These are phyloP conservation scores for Mastomys natalensis DNA, from an alignment of 2,113 vertebrate species.

Conservation along the genomic window DNA sequence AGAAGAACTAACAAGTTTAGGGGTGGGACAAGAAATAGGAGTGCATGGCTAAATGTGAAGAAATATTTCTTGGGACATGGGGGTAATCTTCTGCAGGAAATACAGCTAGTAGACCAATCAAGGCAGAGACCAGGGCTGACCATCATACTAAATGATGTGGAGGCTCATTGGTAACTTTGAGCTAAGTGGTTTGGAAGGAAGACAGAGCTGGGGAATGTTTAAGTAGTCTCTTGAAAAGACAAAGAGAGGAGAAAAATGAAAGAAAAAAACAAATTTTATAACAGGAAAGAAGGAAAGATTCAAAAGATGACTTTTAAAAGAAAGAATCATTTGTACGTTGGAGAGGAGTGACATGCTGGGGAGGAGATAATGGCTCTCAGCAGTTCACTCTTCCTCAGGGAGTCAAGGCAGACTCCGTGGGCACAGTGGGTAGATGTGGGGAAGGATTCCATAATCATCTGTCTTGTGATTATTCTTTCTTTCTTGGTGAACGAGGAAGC, in stretches of 20 bases:
- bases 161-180: not conserved
- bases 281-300: conserved; percentile 26
- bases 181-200: conserved; percentile 11
- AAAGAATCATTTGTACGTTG: not conserved
- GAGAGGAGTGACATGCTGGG: not conserved
- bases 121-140: not conserved
- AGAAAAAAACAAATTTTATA: not conserved
- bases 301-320: conserved; percentile 24
- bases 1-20: not conserved
- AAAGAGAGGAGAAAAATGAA: conserved; percentile 1
- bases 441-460: not conserved
- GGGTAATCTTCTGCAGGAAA: not conserved
- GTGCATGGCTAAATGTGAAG: not conserved
- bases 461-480: conserved; percentile 7
- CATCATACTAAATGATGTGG: not conserved
- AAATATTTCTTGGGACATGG: not conserved
- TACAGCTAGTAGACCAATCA: not conserved
- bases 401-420: not conserved
- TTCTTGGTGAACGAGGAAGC: not conserved
- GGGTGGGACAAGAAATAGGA: not conserved
- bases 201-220: not conserved
- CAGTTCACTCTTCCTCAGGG: not conserved
- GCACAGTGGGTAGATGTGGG: not conserved
- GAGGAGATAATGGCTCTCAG: not conserved
- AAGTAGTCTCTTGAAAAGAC: not conserved